Conservation (phyloP, 2,113 vertebrate species). For the Columbina picui region DNA sequence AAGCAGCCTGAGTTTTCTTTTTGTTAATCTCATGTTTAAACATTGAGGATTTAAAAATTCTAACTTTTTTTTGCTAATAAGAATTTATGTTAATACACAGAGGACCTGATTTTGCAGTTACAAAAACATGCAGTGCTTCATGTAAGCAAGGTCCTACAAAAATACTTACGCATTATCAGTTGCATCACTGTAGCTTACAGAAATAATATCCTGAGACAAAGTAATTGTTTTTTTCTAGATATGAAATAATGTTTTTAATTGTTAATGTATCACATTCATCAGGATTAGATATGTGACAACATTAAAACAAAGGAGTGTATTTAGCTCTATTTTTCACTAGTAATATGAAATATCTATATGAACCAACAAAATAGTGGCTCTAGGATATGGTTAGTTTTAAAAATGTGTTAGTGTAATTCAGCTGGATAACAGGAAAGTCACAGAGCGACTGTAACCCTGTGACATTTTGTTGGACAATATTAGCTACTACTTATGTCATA, state of each 20-base stretch:
- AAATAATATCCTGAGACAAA: background rate
- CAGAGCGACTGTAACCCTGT: background rate
- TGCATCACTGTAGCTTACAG: background rate
- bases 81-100: background rate
- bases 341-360: background rate
- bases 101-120: background rate
- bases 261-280: background rate
- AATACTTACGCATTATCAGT: background rate
- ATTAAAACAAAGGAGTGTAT: background rate
- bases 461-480: background rate
- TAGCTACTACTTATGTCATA: background rate
- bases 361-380: background rate
- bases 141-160: background rate
- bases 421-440: background rate
- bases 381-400: background rate
- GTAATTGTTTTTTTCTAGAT: background rate
- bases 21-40: background rate
- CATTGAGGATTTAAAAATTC: background rate
- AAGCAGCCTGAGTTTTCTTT: background rate
- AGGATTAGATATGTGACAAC: background rate
- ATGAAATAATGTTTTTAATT: background rate
- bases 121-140: background rate
- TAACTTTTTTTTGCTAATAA: background rate
- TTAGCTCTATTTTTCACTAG: background rate
- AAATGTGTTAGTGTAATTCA: background rate